phyloP scores from a whole-genome alignment of 2,888 invertebrate species.

The Esperia sulphurella region DNA sequence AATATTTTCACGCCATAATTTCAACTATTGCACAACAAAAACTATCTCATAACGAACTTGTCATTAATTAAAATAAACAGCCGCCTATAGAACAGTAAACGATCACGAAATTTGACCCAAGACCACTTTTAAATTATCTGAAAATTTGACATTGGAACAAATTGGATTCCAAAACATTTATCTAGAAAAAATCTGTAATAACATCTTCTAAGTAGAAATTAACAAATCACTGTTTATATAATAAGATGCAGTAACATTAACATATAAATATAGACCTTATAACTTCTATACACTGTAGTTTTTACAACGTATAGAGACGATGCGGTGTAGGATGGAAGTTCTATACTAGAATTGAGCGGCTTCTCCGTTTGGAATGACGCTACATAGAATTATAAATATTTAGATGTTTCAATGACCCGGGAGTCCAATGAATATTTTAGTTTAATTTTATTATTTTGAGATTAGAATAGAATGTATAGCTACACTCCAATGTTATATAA shows the following conservation, averaged over 20 bases:
- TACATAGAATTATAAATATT: slow-evolving; percentile 15
- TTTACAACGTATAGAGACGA: not conserved
- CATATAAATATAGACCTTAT: not conserved
- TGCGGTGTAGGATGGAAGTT: not conserved
- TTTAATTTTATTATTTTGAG: too few species aligned
- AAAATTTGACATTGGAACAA: slow-evolving; percentile 43
- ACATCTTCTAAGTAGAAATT: slow-evolving; percentile 37
- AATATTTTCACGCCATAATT: slow-evolving; percentile 32
- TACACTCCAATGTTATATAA: too few species aligned
- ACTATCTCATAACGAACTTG: slow-evolving; percentile 14
- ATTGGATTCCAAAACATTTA: slow-evolving; percentile 45
- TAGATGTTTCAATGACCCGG: slow-evolving; percentile 8
- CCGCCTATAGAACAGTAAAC: slow-evolving; percentile 13
- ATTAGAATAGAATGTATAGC: too few species aligned
- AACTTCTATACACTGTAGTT: slow-evolving; percentile 1
- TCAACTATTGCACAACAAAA: slow-evolving; percentile 24
- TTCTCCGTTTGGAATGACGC: slow-evolving; percentile 12
- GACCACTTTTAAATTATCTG: slow-evolving; percentile 36
- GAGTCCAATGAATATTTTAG: too few species aligned
- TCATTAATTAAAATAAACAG: slow-evolving; percentile 34
- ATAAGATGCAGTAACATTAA: not conserved
- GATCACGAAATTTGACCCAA: slow-evolving; percentile 25
- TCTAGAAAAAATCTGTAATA: slow-evolving; percentile 41
- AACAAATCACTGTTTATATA: slow-evolving; percentile 18
- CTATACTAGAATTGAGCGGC: slow-evolving; percentile 9